phyloP scores from a whole-genome alignment of 2,113 vertebrate genomes.

The Campylomormyrus tamandua region DNA sequence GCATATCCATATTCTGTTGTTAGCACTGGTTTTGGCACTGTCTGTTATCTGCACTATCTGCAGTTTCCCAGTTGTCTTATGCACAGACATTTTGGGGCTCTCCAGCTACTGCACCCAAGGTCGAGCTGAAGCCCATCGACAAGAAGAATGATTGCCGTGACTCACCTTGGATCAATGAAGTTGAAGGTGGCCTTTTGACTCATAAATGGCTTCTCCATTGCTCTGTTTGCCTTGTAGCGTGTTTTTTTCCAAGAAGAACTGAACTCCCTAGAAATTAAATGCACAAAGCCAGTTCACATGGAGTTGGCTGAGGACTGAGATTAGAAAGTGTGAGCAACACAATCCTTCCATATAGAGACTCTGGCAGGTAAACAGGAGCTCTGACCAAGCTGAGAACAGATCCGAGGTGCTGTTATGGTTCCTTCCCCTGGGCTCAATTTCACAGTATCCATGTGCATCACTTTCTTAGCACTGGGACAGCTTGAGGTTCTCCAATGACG shows the following conservation, averaged over 20 bases:
- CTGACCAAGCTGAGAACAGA: not conserved
- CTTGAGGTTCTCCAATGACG: not conserved
- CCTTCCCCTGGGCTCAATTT: not conserved
- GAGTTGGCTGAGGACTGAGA: not conserved
- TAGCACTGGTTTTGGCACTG: not conserved
- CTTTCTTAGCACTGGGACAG: not conserved
- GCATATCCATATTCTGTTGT: not conserved
- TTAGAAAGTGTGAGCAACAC: not conserved
- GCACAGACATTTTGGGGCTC: not conserved
- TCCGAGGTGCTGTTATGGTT: not conserved
- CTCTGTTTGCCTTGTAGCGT: not conserved
- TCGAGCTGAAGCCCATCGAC: not conserved
- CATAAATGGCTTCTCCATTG: not conserved
- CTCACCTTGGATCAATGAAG: not conserved
- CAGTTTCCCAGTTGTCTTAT: not conserved
- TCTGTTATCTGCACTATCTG: not conserved
- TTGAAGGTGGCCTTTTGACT: not conserved
- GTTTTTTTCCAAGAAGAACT: not conserved
- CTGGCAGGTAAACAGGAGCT: not conserved
- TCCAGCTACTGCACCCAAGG: not conserved
- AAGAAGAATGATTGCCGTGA: not conserved
- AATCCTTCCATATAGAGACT: not conserved
- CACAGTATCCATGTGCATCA: not conserved
- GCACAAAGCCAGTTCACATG: not conserved
- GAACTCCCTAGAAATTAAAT: not conserved